Evolutionary conservation across 2,888 invertebrate genomes (phyloP), one percentile per base, ranked within the genome.

Genomic region (Rutpela maculata): DNA sequence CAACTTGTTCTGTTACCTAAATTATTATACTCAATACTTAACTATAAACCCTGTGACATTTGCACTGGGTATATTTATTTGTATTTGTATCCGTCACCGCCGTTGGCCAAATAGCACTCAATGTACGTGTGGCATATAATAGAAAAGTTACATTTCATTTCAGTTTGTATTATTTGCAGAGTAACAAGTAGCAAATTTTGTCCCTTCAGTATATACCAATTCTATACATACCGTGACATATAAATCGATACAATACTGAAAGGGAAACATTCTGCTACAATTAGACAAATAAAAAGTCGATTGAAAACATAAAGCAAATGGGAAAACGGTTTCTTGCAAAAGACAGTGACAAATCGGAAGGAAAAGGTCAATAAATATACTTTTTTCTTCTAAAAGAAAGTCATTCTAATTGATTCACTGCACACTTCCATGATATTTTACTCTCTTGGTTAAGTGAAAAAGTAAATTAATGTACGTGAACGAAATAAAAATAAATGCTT

Each of bases 401-500:
- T 74, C 71, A 67, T 71, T 74, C 70, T 77, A 77, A 77, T 77
- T 77, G 77, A 77, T 77, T 77, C 77, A 77, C 74, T 59, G 74
- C 74, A 43, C 50, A 70, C 74, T 63, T 74, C 66, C 74, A 71
- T 55, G 60, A 77, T 74, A 67, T 77, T 77, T 74, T 70, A 74
- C 74, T 71, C 62, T 59, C 56, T 69, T 31, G 50, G 69, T 22
- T 70, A 69, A 77, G 77, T 63, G 72, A 78, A 77, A 76, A 76
- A 78, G 77, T 74, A 72, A 80, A 80, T 78, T 76, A 76, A 78
- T 66, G 78, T 74, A 70, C 76, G 70, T 72, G 75, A 73, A 78
- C 71, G 80, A 78, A 78, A 80, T 80, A 75, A 73, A 77, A 78
- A 80, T 78, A 67, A 75, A 78, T 80, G 75, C 68, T 75, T 68